These are phyloP conservation scores for Oncorhynchus keta DNA, from an alignment of 2,113 vertebrate genomes.

Conservation along the genomic window DNA sequence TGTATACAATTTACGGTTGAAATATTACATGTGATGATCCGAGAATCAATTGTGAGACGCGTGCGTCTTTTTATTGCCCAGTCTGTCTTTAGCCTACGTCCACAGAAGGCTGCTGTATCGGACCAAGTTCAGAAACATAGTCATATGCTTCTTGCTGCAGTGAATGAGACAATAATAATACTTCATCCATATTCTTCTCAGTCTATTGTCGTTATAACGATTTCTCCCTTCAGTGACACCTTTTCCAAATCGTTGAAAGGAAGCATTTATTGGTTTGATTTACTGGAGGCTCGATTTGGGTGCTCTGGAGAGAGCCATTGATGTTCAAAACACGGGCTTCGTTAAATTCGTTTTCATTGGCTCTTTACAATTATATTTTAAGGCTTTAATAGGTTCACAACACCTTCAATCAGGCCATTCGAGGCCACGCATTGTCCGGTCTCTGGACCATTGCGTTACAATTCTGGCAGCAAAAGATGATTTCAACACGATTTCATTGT, in stretches of 20 bases:
- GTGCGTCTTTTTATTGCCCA: no score
- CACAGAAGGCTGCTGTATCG: background rate
- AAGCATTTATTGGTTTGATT: background rate
- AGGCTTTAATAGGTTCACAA: background rate
- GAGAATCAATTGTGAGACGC: background rate
- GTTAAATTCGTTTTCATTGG: background rate
- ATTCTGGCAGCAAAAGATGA: background rate
- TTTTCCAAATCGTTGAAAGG: background rate
- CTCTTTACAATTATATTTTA: background rate
- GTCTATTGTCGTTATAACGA: background rate
- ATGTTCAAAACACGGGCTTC: background rate
- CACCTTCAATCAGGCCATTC: slow-evolving; percentile 16
- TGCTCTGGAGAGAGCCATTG: background rate
- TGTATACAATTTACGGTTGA: background rate
- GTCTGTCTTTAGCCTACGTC: background rate
- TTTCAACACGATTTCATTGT: background rate
- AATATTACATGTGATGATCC: background rate
- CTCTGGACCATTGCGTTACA: slow-evolving; percentile 31
- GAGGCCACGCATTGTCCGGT: slow-evolving; percentile 30
- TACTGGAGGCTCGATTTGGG: background rate
- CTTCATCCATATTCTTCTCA: background rate
- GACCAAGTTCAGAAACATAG: background rate
- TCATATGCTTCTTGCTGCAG: background rate
- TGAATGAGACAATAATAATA: background rate
- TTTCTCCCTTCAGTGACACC: background rate